Base-by-base conservation (phyloP, 2,888 invertebrate genomes). In the Aethes cnicana region DNA sequence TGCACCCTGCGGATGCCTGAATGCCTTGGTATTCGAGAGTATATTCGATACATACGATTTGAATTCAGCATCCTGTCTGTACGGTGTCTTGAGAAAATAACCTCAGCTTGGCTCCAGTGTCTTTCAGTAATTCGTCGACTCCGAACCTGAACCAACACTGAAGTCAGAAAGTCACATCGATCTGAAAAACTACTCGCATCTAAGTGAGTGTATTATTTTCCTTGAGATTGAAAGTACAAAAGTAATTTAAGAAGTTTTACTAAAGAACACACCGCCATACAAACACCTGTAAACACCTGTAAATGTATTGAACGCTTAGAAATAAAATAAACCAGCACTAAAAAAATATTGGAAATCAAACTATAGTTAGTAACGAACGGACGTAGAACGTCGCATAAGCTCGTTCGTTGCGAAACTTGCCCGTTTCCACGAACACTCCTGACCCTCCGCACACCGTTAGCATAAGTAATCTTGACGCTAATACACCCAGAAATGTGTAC, bases 391-490 rank as follows among this genome's bases (percentile, higher is more conserved):
- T 55, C 58, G 66, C 62, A 20, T 43, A 20, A n/a, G 43, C 25
- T 68, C 54, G 64, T 63, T 66, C 64, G 66, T 79, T 76, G 75
- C 71, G 64, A 83, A 79, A 80, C 67, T 69, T 55, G 42, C 62
- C 53, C 68, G 64, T 65, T 74, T 74, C 75, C 66, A 71, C 65
- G 76, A 77, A 75, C 66, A 66, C 63, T 66, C 62, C 64, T 73
- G 75, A 75, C 74, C 77, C 74, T 69, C 62, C 47, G 67, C 62
- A 73, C 75, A 74, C 65, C 53, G 69, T 62, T 66, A 67, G 74
- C 72, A 76, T 79, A 54, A 58, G 61, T 78, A 78, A 80, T 80
- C 72, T 73, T 75, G 72, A 74, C 69, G 71, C 66, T 68, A 70
- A 72, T 71, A 73, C 62, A 64, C 55, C 60, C 62, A 57, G 65